Evolutionary conservation across 2,113 vertebrate genomes (phyloP).

Genomic region (Centropus unirufus): DNA sequence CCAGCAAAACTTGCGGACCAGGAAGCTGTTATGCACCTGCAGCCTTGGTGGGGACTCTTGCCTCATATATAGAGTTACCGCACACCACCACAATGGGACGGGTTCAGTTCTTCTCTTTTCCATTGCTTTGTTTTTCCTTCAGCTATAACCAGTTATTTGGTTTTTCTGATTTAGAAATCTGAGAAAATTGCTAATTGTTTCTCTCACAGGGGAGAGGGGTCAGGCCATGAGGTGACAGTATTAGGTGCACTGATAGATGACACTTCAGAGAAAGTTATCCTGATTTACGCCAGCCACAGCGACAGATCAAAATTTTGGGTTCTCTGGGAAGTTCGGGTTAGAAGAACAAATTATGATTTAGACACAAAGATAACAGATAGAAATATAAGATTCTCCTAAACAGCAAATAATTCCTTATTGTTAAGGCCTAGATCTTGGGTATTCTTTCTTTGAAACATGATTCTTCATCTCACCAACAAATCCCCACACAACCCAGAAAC

Average conservation of each 20-base stretch:
- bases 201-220: neutral
- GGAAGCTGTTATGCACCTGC: too few relatives aligned
- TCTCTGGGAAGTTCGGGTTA: neutral
- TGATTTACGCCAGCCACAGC: neutral
- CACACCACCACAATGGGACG: rapidly evolving
- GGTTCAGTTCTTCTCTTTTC: neutral
- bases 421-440: neutral
- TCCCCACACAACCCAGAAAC: neutral
- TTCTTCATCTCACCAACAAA: neutral
- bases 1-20: neutral
- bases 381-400: neutral
- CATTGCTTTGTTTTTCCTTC: neutral
- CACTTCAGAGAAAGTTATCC: neutral
- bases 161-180: neutral
- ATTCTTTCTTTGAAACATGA: neutral
- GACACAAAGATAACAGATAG: neutral
- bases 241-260: neutral
- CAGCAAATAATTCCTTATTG: neutral
- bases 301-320: neutral
- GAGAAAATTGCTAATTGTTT: neutral
- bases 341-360: neutral
- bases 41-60: rapidly evolving
- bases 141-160: rapidly evolving
- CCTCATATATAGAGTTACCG: rapidly evolving
- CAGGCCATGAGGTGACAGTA: neutral